Base-by-base conservation (phyloP, 2,797 vertebrate species). In the Oreortyx pictus region DNA sequence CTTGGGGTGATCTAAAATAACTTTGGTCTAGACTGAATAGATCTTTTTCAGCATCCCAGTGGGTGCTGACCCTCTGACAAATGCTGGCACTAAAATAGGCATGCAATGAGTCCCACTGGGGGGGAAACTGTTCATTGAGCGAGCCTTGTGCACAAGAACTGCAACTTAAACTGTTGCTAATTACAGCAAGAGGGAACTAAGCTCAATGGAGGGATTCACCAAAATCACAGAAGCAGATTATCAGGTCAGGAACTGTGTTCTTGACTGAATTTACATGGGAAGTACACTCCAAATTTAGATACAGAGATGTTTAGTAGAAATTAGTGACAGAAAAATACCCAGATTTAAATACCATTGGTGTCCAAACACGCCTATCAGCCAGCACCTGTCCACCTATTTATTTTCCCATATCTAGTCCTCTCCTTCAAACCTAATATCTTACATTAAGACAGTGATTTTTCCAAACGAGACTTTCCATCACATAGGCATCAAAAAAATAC, bases 31-130 rank as follows among this genome's bases (percentile, higher is more conserved):
- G 71, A 33, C n/a, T 14, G 25, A 62, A 35, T 5, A 88, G 41
- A 22, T 72, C 41, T 95, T 83, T 90, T 13, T 27, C 57, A 64
- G 68, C 79, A 75, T 43, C 52, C 61, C 14, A 0, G 35, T 3
- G 65, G 61, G 52, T 82, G 27, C 79, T 7, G 16, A 62, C 49
- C 86, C 0, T 0, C 82, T 93, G 66, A 79, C 68, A 93, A 81
- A 76, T 87, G 78, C 59, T 75, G 81, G 56, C 47, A 76, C 70
- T 75, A 64, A 82, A 79, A 81, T 19, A 75, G 82, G 73, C 23
- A 19, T 2, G 0, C 25, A 27, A 31, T 37, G 68, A 86, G 33
- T 65, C 61, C 77, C 0, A 0, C 56, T 27, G 71, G 10, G 61
- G 31, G 68, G 52, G 60, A 70, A 29, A 35, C 29, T 37, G 47